A percentile compares a stretch with the other conserved stretches of the same genome.
Conservation (phyloP, 2,888 invertebrate species). For the Plebejus melissa region DNA sequence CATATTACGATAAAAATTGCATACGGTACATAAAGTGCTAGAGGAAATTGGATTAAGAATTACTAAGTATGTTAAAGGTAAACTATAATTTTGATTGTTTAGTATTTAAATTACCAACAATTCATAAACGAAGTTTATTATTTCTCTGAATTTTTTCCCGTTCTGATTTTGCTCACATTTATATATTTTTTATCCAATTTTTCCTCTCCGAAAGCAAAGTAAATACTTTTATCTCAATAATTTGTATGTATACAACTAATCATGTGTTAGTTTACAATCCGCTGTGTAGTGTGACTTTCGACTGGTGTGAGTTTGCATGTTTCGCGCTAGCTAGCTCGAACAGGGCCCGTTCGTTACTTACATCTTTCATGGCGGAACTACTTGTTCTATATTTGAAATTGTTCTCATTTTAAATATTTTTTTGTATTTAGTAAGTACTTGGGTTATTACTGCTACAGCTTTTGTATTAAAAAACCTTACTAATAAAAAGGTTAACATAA, state of each 20-base stretch:
- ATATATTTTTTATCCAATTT: conserved; percentile 13
- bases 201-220: neutral
- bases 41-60: neutral
- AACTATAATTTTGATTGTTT: neutral
- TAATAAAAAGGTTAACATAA: neutral
- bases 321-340: conserved; percentile 24
- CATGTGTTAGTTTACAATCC: conserved; percentile 4
- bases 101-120: neutral
- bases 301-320: conserved; percentile 29
- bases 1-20: neutral
- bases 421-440: neutral
- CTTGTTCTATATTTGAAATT: neutral
- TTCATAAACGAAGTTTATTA: neutral
- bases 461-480: neutral
- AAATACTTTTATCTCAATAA: neutral
- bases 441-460: neutral
- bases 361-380: conserved; percentile 28
- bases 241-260: neutral
- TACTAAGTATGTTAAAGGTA: neutral
- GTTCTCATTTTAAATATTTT: neutral
- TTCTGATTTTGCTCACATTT: neutral
- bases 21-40: neutral
- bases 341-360: conserved; percentile 12
- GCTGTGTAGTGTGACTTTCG: conserved; percentile 7
- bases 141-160: neutral